These are phyloP conservation scores for Palaemon carinicauda DNA, from an alignment of 1,140 invertebrate species.

Conservation along the genomic window DNA sequence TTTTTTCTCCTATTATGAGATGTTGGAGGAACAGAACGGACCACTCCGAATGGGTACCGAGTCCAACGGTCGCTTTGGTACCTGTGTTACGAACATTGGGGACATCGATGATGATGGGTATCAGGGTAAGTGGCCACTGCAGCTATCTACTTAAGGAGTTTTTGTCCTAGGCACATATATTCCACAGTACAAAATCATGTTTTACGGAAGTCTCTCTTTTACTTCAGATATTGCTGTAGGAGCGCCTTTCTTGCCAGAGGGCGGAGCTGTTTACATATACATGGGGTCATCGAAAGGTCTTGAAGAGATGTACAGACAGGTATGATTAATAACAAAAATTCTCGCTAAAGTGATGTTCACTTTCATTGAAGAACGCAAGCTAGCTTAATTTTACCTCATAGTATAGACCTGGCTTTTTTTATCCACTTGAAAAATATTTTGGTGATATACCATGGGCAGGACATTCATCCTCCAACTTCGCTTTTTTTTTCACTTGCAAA, in stretches of 20 bases:
- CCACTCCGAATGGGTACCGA: neutral
- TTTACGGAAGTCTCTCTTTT: neutral
- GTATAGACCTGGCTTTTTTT: too few species aligned
- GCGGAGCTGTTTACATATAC: slow-evolving; percentile 19
- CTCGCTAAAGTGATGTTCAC: neutral
- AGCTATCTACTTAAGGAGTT: too few species aligned
- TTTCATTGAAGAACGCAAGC: too few species aligned
- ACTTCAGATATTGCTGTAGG: slow-evolving; percentile 16
- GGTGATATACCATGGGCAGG: too few species aligned
- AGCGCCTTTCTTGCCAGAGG: neutral
- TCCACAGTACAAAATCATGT: too few species aligned
- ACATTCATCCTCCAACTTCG: too few species aligned
- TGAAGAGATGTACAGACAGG: neutral
- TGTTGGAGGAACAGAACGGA: neutral
- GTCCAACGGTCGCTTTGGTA: slow-evolving; percentile 26
- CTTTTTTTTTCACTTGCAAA: too few species aligned
- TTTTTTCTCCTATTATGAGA: neutral
- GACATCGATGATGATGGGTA: slow-evolving; percentile 30
- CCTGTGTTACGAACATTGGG: slow-evolving; percentile 16
- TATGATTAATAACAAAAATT: neutral
- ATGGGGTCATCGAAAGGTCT: slow-evolving; percentile 9
- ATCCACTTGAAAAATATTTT: too few species aligned
- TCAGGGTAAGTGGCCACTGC: neutral
- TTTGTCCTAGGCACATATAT: too few species aligned
- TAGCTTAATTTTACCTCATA: too few species aligned